A percentile compares a stretch with the other conserved stretches of the same genome.
Conservation (phyloP, 2,113 vertebrate genomes). For the Typhlomys cinereus region DNA sequence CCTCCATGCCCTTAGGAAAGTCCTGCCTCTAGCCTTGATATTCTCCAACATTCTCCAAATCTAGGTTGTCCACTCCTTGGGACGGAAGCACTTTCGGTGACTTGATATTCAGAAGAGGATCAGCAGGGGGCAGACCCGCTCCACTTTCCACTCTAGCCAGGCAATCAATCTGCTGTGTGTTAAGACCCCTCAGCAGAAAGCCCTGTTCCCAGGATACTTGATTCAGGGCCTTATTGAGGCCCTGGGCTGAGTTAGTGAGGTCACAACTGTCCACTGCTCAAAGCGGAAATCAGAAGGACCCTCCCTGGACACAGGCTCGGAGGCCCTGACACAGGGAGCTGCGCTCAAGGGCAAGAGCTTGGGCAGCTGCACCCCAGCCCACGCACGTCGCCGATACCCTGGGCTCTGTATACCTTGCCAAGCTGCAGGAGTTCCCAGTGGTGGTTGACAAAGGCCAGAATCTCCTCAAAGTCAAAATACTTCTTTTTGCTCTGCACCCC, state of each 20-base stretch:
- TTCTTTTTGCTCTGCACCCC: slow-evolving; percentile 98
- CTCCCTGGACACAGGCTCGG: not conserved
- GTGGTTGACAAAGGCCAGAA: slow-evolving; percentile 92
- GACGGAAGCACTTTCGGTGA: not conserved
- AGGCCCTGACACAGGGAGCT: not conserved
- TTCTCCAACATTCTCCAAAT: not conserved
- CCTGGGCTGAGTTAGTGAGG: not conserved
- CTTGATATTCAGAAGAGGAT: not conserved
- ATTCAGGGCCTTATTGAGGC: not conserved
- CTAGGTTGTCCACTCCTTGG: not conserved
- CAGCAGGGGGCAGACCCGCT: slow-evolving; percentile 68
- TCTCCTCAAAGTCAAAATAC: slow-evolving; percentile 98
- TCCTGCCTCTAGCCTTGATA: not conserved
- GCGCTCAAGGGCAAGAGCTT: not conserved
- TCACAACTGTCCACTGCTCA: not conserved
- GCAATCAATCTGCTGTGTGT: not conserved
- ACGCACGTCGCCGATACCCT: not conserved
- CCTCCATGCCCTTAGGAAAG: fast-evolving
- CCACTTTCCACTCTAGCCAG: not conserved
- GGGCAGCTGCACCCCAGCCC: not conserved
- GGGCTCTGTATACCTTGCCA: slow-evolving; percentile 87
- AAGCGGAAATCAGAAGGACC: not conserved
- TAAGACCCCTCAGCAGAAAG: not conserved
- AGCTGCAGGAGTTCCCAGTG: slow-evolving; percentile 97
- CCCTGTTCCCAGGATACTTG: not conserved